phyloP scores from a whole-genome alignment of 2,797 vertebrate species.

The Gadopsis bispinosus region DNA sequence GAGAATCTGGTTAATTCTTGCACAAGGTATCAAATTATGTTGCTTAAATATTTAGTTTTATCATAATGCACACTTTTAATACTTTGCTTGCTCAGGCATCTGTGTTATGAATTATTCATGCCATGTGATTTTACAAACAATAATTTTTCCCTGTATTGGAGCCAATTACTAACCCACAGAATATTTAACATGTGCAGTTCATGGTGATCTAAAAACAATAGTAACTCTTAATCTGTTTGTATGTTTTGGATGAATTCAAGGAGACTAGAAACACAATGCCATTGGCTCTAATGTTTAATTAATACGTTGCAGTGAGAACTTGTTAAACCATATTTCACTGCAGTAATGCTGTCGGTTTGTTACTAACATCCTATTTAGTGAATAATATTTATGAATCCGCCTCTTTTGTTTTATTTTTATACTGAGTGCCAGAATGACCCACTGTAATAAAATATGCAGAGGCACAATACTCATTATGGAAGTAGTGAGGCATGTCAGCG shows the following conservation, averaged over 20 bases:
- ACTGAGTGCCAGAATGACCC: neutral
- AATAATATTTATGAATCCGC: neutral
- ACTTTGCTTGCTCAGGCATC: neutral
- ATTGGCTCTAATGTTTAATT: neutral
- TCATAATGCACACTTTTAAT: neutral
- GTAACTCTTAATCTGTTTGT: neutral
- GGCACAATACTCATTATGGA: constrained; percentile 7
- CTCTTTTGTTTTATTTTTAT: neutral
- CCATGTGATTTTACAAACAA: neutral
- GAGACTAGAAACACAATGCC: neutral
- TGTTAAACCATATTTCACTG: neutral
- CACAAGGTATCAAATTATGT: neutral
- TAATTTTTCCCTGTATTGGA: neutral
- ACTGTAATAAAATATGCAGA: constrained; percentile 19
- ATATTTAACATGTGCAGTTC: neutral
- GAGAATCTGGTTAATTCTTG: neutral
- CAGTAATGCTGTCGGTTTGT: neutral
- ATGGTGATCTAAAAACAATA: neutral
- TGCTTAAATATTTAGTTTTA: neutral
- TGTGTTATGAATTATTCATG: neutral
- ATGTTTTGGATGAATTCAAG: neutral
- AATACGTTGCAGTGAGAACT: neutral
- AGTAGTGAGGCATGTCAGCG: constrained; percentile 1
- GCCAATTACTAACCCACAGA: neutral
- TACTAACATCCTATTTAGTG: neutral